These are phyloP conservation scores for Embidobia sp. DNA, from an alignment of 2,888 invertebrate species.

Conservation along the genomic window DNA sequence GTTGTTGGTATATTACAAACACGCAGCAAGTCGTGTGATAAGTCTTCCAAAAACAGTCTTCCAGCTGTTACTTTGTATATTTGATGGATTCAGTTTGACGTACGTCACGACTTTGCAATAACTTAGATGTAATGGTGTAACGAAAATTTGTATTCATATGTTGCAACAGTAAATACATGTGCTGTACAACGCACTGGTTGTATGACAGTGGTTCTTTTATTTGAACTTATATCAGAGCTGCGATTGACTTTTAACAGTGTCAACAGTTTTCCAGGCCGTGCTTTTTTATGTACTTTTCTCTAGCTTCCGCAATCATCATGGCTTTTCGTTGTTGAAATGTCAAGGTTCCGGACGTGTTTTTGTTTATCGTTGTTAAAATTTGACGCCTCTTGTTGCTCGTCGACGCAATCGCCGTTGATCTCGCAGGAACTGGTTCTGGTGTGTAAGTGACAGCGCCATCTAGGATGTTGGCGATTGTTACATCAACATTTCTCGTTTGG, in stretches of 20 bases:
- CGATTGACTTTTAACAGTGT: constrained; percentile 70
- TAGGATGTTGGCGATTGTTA: constrained; percentile 90
- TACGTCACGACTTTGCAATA: constrained; percentile 25
- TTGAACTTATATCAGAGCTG: constrained; percentile 65
- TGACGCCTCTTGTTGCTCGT: constrained; percentile 68
- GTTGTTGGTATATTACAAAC: constrained; percentile 50
- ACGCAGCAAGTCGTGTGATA: constrained; percentile 31
- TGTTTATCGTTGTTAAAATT: constrained; percentile 64
- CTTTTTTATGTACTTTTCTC: constrained; percentile 90
- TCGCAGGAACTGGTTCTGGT: constrained; percentile 80
- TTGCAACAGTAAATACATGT: constrained; percentile 76
- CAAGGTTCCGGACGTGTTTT: constrained; percentile 85
- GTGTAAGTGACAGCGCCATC: constrained; percentile 88
- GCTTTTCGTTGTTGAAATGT: constrained; percentile 91
- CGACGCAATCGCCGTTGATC: constrained; percentile 63
- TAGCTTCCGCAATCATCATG: constrained; percentile 89
- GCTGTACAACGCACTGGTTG: constrained; percentile 71
- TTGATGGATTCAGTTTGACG: constrained; percentile 25
- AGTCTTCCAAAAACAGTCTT: constrained; percentile 35
- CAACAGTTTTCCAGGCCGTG: constrained; percentile 84
- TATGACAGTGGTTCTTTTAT: constrained; percentile 66
- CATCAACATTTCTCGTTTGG: constrained; percentile 88
- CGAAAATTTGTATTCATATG: constrained; percentile 76
- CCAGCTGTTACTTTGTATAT: constrained; percentile 58
- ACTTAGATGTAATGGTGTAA: constrained; percentile 67